Percentiles rank a stretch among this genome's conserved stretches.
phyloP scores from a whole-genome alignment of 92 coral and sea anemone species.

The Scolanthus callimorphus region DNA sequence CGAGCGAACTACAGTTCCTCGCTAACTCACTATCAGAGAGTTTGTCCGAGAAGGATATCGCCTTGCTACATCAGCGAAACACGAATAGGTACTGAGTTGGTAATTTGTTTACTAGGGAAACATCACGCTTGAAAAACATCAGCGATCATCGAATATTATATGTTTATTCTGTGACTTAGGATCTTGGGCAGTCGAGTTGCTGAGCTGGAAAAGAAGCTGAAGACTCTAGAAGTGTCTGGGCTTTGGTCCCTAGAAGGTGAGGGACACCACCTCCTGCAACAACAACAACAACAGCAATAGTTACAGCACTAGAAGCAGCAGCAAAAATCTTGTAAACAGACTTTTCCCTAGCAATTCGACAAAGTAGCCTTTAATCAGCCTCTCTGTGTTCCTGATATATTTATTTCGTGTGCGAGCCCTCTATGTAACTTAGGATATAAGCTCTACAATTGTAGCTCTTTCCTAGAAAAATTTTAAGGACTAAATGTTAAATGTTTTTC shows the following conservation, averaged over 20 bases:
- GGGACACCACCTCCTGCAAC: too few species aligned
- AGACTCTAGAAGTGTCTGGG: constrained; percentile 94
- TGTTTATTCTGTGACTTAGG: constrained; percentile 16
- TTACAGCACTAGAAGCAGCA: too few species aligned
- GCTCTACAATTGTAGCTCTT: too few species aligned
- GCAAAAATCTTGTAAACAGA: too few species aligned
- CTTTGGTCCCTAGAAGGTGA: constrained; percentile 98
- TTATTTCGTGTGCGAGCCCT: too few species aligned
- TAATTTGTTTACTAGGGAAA: neutral
- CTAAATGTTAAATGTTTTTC: too few species aligned
- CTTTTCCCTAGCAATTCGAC: too few species aligned
- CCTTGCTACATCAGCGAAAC: constrained; percentile 84
- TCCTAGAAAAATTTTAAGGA: too few species aligned
- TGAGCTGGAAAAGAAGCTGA: constrained; percentile 90
- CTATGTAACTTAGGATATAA: too few species aligned
- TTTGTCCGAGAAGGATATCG: constrained; percentile 87
- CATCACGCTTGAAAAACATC: neutral
- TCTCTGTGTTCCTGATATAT: too few species aligned
- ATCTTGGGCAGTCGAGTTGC: constrained; percentile 89
- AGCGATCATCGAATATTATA: neutral
- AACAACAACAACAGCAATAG: too few species aligned
- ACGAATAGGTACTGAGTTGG: constrained; percentile 71
- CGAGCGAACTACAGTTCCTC: constrained; percentile 77
- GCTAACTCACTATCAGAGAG: constrained; percentile 94
- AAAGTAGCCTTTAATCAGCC: too few species aligned